These are phyloP conservation scores for Laterallus jamaicensis DNA, from an alignment of 2,113 vertebrate genomes.

Conservation along the genomic window DNA sequence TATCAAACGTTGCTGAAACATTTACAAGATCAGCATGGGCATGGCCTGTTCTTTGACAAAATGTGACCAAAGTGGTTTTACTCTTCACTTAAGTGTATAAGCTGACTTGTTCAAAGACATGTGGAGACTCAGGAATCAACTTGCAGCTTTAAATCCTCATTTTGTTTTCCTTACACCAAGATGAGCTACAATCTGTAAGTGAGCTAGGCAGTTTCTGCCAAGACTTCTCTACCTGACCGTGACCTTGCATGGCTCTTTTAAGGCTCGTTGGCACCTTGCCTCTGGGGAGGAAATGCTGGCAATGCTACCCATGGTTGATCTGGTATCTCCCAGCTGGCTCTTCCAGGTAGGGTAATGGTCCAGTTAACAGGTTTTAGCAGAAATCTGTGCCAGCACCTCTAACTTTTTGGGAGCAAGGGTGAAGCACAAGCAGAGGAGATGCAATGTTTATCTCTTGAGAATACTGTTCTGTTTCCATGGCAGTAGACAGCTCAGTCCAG, in stretches of 20 bases:
- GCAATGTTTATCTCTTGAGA: constrained; percentile 56
- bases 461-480: constrained; percentile 72
- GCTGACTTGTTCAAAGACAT: background rate
- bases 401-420: background rate
- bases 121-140: background rate
- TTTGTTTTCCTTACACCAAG: background rate
- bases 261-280: background rate
- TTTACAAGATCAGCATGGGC: background rate
- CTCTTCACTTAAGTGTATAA: background rate
- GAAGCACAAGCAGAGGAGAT: constrained; percentile 4
- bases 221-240: background rate
- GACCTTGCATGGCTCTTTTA: background rate
- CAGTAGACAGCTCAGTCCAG: constrained; percentile 68
- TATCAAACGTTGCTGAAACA: background rate
- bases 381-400: background rate
- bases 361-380: background rate
- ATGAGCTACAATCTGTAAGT: background rate
- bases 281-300: background rate
- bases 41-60: background rate
- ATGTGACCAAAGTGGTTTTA: background rate
- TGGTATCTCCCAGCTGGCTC: background rate
- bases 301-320: background rate
- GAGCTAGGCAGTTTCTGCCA: background rate
- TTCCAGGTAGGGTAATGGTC: background rate
- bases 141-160: background rate